Evolutionary conservation across 2,888 invertebrate genomes (phyloP).

Genomic region (Girardia tigrina): DNA sequence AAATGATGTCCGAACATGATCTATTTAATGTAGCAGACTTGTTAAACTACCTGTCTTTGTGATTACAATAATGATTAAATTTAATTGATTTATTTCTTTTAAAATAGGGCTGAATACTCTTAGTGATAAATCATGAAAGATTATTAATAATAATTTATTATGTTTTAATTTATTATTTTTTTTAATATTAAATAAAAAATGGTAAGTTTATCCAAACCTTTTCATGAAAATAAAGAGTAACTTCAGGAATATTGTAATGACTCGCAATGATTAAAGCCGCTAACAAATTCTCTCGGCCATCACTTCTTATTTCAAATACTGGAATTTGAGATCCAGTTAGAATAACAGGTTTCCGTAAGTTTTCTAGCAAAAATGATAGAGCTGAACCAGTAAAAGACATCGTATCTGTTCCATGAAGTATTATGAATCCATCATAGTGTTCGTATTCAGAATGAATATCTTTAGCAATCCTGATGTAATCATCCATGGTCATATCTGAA

Average conservation of each 20-base stretch:
- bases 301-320: slow-evolving; percentile 78
- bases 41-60: too few species aligned
- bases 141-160: too few species aligned
- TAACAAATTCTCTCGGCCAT: slow-evolving; percentile 81
- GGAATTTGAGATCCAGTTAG: slow-evolving; percentile 84
- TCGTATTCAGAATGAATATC: slow-evolving; percentile 58
- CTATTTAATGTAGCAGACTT: too few species aligned
- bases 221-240: slow-evolving; percentile 73
- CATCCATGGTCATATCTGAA: slow-evolving; percentile 75
- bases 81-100: too few species aligned
- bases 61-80: too few species aligned
- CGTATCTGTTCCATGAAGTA: slow-evolving; percentile 85
- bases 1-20: too few species aligned
- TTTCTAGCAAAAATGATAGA: slow-evolving; percentile 85
- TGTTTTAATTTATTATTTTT: too few species aligned
- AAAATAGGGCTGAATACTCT: too few species aligned
- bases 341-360: slow-evolving; percentile 78
- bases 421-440: slow-evolving; percentile 75
- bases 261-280: slow-evolving; percentile 77
- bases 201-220: slow-evolving; percentile 51
- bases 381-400: slow-evolving; percentile 87
- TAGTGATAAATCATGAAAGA: too few species aligned
- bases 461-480: slow-evolving; percentile 74
- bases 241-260: slow-evolving; percentile 71
- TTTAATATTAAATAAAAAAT: neutral